Evolutionary conservation across 2,113 vertebrate genomes (phyloP).

Genomic region (Amia ocellicauda): DNA sequence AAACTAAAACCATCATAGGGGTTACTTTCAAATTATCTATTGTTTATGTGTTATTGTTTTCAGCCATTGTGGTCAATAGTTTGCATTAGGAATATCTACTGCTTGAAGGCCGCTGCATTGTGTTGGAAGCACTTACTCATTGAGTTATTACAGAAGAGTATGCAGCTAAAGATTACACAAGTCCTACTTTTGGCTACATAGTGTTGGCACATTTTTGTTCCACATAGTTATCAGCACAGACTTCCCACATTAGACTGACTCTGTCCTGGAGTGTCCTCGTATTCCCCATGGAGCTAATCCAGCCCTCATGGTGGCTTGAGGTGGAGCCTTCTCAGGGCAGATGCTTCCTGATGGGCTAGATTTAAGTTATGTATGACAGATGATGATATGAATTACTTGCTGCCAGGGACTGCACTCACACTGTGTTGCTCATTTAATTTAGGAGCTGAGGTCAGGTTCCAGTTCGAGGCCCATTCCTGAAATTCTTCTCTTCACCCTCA

Average conservation of each 20-base stretch:
- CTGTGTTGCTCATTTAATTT: not conserved
- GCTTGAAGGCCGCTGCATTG: too few relatives aligned
- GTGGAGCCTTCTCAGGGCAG: slow-evolving; percentile 4
- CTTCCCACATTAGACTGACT: not conserved
- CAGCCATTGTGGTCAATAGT: too few relatives aligned
- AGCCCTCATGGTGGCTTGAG: not conserved
- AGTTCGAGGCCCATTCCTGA: slow-evolving; percentile 1
- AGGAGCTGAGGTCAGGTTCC: slow-evolving; percentile 7
- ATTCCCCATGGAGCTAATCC: not conserved
- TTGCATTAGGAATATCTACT: too few relatives aligned
- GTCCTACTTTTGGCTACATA: not conserved
- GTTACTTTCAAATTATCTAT: too few relatives aligned
- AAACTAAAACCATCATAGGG: too few relatives aligned
- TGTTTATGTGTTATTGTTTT: too few relatives aligned
- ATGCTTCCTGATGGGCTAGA: slow-evolving; percentile 3
- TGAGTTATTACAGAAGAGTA: not conserved
- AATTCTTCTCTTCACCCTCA: not conserved
- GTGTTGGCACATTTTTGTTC: not conserved
- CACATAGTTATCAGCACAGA: not conserved
- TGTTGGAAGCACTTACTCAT: too few relatives aligned
- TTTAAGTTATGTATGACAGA: slow-evolving; percentile 5
- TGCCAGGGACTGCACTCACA: not conserved
- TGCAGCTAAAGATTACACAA: not conserved
- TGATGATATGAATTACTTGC: not conserved
- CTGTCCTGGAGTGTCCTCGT: not conserved